These are phyloP conservation scores for Entelurus aequoreus DNA, from an alignment of 2,113 vertebrate species.

Conservation along the genomic window DNA sequence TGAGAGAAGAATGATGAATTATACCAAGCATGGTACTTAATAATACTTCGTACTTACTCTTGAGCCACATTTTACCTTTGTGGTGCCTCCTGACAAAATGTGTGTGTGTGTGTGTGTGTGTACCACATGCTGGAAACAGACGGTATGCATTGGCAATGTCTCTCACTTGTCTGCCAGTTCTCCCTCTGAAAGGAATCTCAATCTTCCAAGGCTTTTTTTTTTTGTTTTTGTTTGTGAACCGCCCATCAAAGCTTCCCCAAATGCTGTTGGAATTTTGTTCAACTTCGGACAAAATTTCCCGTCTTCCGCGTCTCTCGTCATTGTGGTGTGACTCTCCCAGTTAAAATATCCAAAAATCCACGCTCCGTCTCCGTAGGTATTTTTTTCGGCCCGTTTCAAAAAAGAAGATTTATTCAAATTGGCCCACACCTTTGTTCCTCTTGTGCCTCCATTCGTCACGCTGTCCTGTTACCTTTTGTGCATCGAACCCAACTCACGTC, in stretches of 20 bases:
- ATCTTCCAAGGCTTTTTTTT: constrained; percentile 44
- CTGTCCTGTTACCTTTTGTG: constrained; percentile 13
- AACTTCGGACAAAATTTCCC: constrained; percentile 18
- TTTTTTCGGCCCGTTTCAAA: constrained; percentile 22
- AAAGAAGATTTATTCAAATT: constrained; percentile 25
- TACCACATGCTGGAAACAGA: constrained; percentile 37
- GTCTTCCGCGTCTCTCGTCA: constrained; percentile 9
- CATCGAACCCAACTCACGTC: constrained; percentile 19
- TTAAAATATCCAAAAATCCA: constrained; percentile 15
- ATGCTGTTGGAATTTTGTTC: constrained; percentile 47
- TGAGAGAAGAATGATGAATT: constrained; percentile 34
- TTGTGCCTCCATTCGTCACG: background rate
- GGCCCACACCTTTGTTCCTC: background rate
- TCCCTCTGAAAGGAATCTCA: constrained; percentile 49
- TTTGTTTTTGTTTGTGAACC: constrained; percentile 34
- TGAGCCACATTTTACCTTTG: constrained; percentile 36
- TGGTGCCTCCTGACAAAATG: constrained; percentile 10
- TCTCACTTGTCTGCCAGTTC: constrained; percentile 36
- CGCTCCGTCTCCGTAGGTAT: constrained; percentile 14
- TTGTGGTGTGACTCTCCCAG: constrained; percentile 14
- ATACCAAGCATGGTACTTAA: constrained; percentile 30
- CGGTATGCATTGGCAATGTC: constrained; percentile 39
- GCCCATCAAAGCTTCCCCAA: constrained; percentile 51
- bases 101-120: constrained; percentile 17
- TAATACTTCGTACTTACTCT: constrained; percentile 33